Percentiles rank a stretch among this genome's conserved stretches.
Evolutionary conservation across 2,888 invertebrate species (phyloP).

Genomic region (Meandrusa payeni): DNA sequence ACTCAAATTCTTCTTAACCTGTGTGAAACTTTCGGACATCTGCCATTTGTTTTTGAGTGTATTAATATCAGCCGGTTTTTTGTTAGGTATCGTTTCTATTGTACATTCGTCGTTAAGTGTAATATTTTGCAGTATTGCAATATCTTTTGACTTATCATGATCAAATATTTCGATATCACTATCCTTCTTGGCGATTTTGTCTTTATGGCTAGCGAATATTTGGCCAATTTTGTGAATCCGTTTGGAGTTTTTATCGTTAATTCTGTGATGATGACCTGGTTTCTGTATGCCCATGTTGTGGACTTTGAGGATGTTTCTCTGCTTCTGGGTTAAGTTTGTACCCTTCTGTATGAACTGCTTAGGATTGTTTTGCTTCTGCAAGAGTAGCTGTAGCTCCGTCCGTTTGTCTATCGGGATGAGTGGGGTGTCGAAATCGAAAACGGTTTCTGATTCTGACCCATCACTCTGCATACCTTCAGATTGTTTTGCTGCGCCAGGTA

Average conservation of each 20-base stretch:
- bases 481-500: constrained; percentile 55
- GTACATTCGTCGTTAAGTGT: constrained; percentile 82
- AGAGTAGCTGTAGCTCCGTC: constrained; percentile 67
- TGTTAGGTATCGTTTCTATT: constrained; percentile 77
- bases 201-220: constrained; percentile 55
- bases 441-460: constrained; percentile 51
- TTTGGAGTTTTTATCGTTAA: constrained; percentile 66
- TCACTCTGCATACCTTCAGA: constrained; percentile 49
- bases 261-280: constrained; percentile 58
- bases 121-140: constrained; percentile 58
- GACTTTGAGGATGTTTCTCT: constrained; percentile 58
- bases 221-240: constrained; percentile 71
- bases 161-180: constrained; percentile 48
- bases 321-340: constrained; percentile 60
- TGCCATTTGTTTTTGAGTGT: constrained; percentile 77
- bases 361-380: constrained; percentile 75
- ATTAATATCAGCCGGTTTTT: constrained; percentile 67
- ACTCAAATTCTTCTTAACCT: constrained; percentile 73
- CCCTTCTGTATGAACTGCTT: constrained; percentile 65
- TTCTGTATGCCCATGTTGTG: constrained; percentile 62
- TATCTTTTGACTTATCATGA: constrained; percentile 47
- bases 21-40: constrained; percentile 72
- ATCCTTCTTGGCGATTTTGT: constrained; percentile 43
- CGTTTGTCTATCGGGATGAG: constrained; percentile 64
- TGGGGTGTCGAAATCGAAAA: constrained; percentile 54